Evolutionary conservation across 2,797 vertebrate species (phyloP), one percentile per base, ranked within the genome.

Genomic region (Phylloscopus collybita): DNA sequence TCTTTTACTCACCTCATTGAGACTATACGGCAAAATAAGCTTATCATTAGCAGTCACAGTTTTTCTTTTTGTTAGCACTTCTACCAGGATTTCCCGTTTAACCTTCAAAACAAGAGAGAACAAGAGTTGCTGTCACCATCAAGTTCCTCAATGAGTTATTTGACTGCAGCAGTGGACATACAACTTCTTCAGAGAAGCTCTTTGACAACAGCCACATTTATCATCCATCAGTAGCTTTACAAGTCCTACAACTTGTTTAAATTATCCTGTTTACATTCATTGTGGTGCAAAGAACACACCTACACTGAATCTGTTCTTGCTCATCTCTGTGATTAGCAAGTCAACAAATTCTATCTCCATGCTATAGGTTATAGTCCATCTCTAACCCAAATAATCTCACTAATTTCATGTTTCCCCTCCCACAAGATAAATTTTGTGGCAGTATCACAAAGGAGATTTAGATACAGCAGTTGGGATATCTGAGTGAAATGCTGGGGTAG

Each of bases 1-100:
- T 62, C 13, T 79, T 81, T 69, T 47, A 90, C 98, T 97, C 86
- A 98, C 98, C 99, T 99, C 98, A 56, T 97, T 98, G 88, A 98
- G 97, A 88, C 98, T 99, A 97, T 99, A 99, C 6, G 97, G 98
- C 74, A 98, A 98, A 81, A 98, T 98, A 51, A 98, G 97, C 20
- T 97, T 98, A 94, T 98, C 97, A 4, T 98, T 98, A 56, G 97
- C 97, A 0, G 98, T 98, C 97, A 98, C 98, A 1, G 98, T 97
- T 98, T 98, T 99, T 98, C 98, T 99, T 93, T 98, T 98, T 65
- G 99, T 99, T 96, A 99, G 97, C 54, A 99, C 98, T 92, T 98
- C 98, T 70, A 99, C 98, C 62, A 99, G 97, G 70, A 98, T 97
- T 96, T 99, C 98, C 80, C 98, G 96, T 94, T 98, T 99, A 34